Evolutionary conservation across 2,797 vertebrate species (phyloP), one percentile per base, ranked within the genome.

Genomic region (Nasua narica): DNA sequence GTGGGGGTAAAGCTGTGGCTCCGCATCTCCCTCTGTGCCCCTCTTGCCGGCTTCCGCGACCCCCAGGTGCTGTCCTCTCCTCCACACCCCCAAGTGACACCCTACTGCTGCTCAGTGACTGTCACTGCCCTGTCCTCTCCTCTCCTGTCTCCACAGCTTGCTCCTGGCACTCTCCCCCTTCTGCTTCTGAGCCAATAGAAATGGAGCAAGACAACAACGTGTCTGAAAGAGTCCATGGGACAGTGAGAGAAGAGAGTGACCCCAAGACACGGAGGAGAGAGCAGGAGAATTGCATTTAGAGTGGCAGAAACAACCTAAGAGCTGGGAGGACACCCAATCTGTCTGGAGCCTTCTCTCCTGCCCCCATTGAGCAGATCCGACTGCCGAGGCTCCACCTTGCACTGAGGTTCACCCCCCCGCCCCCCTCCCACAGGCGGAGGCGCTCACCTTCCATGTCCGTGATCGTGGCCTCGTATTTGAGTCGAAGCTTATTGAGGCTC

Each of bases 381-480:
- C 40, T 43, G 0, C 54, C 1, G 32, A 74, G 83, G 23, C n/a
- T 69, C 78, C 7, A 0, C 0, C 0, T 50, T 54, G 5, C 48
- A 2, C 0, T 43, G 7, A 14, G n/a, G 15, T n/a, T 29, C 23
- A n/a, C 35, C 23, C 1, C 7, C 37, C 7, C 9, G 14, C 12
- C 62, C 10, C 3, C 7, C 37, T 4, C 74, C 95, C 98, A 98
- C 98, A 97, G 43, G 97, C 84, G 25, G 69, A 0, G 0, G 37
- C 1, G 3, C 97, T 88, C 98, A 99, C 99, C 99, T 95, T 99
- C 99, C 70, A 99, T 98, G 98, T 99, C 99, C 0, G 99, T 99
- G 0, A 99, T 99, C 7, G 99, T 97, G 4, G 99, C 99, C 91
- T 99, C 99, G 54, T 99, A 99, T 89, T 99, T 99, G 98, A 99